A percentile compares a stretch with the other conserved stretches of the same genome.
Conservation (phyloP, 2,888 invertebrate species). For the Drosophila nigricruria region DNA sequence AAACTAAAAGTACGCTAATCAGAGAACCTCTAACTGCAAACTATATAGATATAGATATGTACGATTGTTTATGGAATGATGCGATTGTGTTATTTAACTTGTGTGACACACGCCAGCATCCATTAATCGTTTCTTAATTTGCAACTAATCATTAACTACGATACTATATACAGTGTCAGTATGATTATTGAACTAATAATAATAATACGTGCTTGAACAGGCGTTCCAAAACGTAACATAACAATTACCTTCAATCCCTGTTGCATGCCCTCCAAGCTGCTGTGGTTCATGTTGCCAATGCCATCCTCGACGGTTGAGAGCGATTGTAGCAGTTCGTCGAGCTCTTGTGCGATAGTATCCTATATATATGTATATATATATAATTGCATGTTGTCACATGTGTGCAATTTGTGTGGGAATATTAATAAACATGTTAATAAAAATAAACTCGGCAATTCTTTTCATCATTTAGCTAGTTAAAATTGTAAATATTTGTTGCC, state of each 20-base stretch:
- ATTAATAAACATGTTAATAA: slow-evolving; percentile 65
- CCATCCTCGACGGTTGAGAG: slow-evolving; percentile 89
- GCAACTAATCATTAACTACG: slow-evolving; percentile 37
- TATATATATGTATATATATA: slow-evolving; percentile 68
- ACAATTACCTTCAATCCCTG: slow-evolving; percentile 89
- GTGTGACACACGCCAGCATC: slow-evolving; percentile 79
- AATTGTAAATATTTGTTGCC: slow-evolving; percentile 66
- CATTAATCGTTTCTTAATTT: slow-evolving; percentile 68
- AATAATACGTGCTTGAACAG: slow-evolving; percentile 45
- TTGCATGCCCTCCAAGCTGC: slow-evolving; percentile 90
- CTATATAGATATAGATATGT: slow-evolving; percentile 48
- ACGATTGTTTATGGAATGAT: slow-evolving; percentile 79
- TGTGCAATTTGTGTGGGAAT: slow-evolving; percentile 51
- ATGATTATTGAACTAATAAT: slow-evolving; percentile 37
- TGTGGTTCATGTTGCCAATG: slow-evolving; percentile 89
- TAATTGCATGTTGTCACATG: slow-evolving; percentile 49
- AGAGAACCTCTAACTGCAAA: slow-evolving; percentile 31
- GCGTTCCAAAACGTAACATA: slow-evolving; percentile 32
- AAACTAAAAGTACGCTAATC: slow-evolving; percentile 34
- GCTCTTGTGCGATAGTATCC: slow-evolving; percentile 89
- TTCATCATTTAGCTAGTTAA: slow-evolving; percentile 14
- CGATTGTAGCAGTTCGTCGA: slow-evolving; percentile 90
- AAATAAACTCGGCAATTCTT: slow-evolving; percentile 41
- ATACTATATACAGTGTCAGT: slow-evolving; percentile 60
- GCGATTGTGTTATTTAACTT: slow-evolving; percentile 74